phyloP scores from a whole-genome alignment of 2,888 invertebrate species.

The Athetis lepigone region DNA sequence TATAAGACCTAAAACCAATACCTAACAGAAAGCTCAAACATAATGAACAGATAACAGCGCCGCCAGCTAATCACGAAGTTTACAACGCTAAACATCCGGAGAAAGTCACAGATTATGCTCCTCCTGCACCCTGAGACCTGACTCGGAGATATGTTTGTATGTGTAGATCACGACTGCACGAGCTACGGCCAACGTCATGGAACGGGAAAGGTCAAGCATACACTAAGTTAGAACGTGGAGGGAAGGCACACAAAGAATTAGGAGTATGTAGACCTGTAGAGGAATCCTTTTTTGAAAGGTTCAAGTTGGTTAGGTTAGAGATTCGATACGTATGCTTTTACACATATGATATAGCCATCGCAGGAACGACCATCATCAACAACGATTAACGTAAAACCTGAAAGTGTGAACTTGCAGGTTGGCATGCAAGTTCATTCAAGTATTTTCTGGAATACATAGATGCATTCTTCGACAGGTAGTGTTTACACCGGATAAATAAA shows the following conservation, averaged over 20 bases:
- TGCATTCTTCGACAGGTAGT: too few species aligned
- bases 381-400: too few species aligned
- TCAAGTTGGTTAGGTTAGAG: background rate
- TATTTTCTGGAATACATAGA: too few species aligned
- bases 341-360: too few species aligned
- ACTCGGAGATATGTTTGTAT: slow-evolving; percentile 35
- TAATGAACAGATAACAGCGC: slow-evolving; percentile 42
- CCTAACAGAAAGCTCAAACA: slow-evolving; percentile 40
- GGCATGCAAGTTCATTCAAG: too few species aligned
- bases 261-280: background rate
- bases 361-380: too few species aligned
- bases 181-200: slow-evolving; percentile 19
- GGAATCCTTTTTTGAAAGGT: background rate
- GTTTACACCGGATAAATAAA: background rate
- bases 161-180: slow-evolving; percentile 44
- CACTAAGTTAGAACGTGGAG: background rate
- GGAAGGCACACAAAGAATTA: background rate
- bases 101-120: slow-evolving; percentile 45
- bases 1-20: background rate
- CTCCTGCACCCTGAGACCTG: slow-evolving; percentile 42
- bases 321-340: too few species aligned
- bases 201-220: slow-evolving; percentile 35
- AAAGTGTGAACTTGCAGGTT: background rate
- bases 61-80: slow-evolving; percentile 59
- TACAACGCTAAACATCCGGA: slow-evolving; percentile 37